These are phyloP conservation scores for Lamprologus lemairii DNA, from an alignment of 2,113 vertebrate genomes.

Conservation along the genomic window DNA sequence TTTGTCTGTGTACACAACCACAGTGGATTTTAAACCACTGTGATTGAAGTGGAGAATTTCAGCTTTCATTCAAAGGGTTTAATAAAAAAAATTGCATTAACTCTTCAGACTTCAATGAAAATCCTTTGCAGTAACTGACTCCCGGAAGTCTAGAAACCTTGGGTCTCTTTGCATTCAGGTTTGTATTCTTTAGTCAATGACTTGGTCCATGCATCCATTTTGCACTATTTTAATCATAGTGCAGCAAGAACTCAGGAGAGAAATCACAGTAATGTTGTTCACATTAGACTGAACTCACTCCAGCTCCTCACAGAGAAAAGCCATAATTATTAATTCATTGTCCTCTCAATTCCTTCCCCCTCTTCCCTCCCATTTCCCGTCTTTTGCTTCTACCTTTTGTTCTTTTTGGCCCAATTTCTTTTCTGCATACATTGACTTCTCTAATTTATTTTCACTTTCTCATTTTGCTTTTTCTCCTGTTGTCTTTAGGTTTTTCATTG, in stretches of 20 bases:
- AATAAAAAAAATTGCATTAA: neutral
- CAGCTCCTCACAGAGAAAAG: neutral
- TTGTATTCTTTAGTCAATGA: neutral
- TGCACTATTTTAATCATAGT: neutral
- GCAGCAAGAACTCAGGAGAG: neutral
- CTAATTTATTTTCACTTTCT: neutral
- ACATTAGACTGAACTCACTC: neutral
- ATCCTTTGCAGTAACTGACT: neutral
- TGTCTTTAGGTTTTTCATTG: neutral
- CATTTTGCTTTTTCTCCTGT: neutral
- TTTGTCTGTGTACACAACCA: neutral
- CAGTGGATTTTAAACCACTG: neutral
- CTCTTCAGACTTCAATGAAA: neutral
- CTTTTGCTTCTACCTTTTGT: neutral
- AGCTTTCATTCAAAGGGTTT: neutral
- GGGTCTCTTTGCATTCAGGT: neutral
- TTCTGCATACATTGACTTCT: neutral
- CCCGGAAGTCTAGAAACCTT: neutral
- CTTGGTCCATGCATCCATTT: neutral
- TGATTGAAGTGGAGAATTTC: neutral
- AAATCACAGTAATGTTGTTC: neutral
- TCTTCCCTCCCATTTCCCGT: neutral
- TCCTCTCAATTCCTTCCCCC: neutral
- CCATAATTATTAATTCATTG: neutral
- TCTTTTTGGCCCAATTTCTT: neutral